A percentile compares a stretch with the other conserved stretches of the same genome.
Conservation (phyloP, 2,888 invertebrate species). For the Rhingia rostrata region DNA sequence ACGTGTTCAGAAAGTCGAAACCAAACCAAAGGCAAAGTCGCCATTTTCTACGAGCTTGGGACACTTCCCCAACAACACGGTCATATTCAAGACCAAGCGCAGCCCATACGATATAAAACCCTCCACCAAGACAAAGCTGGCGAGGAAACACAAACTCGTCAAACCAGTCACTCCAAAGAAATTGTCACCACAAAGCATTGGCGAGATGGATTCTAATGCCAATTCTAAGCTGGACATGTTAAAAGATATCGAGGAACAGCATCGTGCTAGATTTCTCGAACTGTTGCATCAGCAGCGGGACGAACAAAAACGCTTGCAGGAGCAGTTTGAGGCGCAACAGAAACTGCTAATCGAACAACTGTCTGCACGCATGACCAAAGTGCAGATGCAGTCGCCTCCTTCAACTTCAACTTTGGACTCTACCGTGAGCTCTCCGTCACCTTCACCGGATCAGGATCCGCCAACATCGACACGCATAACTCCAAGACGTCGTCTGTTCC, state of each 20-base stretch:
- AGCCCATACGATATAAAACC: slow-evolving; percentile 75
- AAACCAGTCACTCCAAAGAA: slow-evolving; percentile 52
- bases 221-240: slow-evolving; percentile 64
- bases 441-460: slow-evolving; percentile 46
- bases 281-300: slow-evolving; percentile 86
- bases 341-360: slow-evolving; percentile 84
- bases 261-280: slow-evolving; percentile 86
- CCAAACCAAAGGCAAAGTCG: slow-evolving; percentile 70
- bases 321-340: slow-evolving; percentile 87
- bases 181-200: slow-evolving; percentile 31
- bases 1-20: slow-evolving; percentile 78
- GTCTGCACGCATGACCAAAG: slow-evolving; percentile 76
- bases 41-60: slow-evolving; percentile 46
- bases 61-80: slow-evolving; percentile 45
- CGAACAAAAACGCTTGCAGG: slow-evolving; percentile 86
- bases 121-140: slow-evolving; percentile 60
- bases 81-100: slow-evolving; percentile 68
- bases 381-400: slow-evolving; percentile 64
- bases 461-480: slow-evolving; percentile 22
- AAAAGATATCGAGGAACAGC: slow-evolving; percentile 85
- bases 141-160: slow-evolving; percentile 66
- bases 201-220: slow-evolving; percentile 16
- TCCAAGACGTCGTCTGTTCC: slow-evolving; percentile 51
- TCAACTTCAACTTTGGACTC: slow-evolving; percentile 45
- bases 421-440: slow-evolving; percentile 27